A percentile compares a stretch with the other conserved stretches of the same genome.
Conservation (phyloP, 1,140 invertebrate species). For the Brachionus paranguensis region DNA sequence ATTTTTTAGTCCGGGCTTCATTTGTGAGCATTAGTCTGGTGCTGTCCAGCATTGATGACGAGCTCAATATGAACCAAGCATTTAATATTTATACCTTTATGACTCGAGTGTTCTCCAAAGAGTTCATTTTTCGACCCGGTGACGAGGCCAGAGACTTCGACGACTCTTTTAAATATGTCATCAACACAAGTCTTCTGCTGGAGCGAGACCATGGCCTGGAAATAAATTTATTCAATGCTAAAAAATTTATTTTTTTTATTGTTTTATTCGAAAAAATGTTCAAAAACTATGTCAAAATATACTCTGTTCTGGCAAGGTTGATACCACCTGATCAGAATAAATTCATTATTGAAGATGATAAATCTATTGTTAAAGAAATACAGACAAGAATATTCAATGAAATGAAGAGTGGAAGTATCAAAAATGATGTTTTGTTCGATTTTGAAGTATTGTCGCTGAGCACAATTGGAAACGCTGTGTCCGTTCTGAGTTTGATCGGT, state of each 20-base stretch:
- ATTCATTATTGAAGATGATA: not conserved
- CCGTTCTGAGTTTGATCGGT: not conserved
- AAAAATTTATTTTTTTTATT: not conserved
- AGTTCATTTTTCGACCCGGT: slow-evolving; percentile 17
- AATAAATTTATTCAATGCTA: slow-evolving; percentile 18
- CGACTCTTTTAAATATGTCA: slow-evolving; percentile 21
- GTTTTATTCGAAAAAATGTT: slow-evolving; percentile 19
- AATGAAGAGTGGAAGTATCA: not conserved
- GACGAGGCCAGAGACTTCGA: slow-evolving; percentile 14
- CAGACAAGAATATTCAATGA: slow-evolving; percentile 2
- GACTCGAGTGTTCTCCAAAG: not conserved
- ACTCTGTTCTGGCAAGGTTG: not conserved
- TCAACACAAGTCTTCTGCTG: not conserved
- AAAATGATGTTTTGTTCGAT: slow-evolving; percentile 4
- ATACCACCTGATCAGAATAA: not conserved
- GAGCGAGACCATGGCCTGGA: not conserved
- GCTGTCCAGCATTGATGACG: not conserved
- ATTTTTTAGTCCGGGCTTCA: slow-evolving; percentile 8
- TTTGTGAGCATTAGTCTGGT: not conserved
- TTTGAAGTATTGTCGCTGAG: slow-evolving; percentile 19
- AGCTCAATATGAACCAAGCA: not conserved
- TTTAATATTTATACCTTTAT: slow-evolving; percentile 17
- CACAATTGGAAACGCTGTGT: not conserved
- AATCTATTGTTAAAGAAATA: not conserved
- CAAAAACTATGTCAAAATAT: not conserved